Evolutionary conservation across 2,888 invertebrate genomes (phyloP).

Genomic region (Thumatha senex): DNA sequence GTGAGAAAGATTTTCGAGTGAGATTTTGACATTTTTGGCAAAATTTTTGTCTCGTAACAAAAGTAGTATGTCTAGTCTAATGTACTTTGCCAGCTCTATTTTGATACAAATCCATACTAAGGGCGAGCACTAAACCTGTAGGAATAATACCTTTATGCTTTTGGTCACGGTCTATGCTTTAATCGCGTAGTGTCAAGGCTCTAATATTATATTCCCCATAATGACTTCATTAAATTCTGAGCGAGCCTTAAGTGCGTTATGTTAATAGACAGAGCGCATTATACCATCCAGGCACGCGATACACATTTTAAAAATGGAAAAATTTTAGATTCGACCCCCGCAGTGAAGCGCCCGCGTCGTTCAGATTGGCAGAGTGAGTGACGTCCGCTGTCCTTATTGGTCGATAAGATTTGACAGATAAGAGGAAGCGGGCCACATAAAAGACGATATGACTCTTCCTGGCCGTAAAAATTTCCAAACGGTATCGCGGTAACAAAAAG

Average conservation of each 20-base stretch:
- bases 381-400: constrained; percentile 81
- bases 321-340: constrained; percentile 75
- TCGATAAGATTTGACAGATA: constrained; percentile 81
- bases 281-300: constrained; percentile 74
- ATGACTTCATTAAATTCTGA: constrained; percentile 64
- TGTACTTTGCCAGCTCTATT: too few relatives aligned
- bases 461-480: constrained; percentile 70
- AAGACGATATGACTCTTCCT: constrained; percentile 72
- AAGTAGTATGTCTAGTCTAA: too few relatives aligned
- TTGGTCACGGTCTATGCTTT: constrained; percentile 21
- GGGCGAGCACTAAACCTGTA: too few relatives aligned
- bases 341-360: constrained; percentile 64
- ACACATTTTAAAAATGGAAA: constrained; percentile 63
- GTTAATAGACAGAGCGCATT: constrained; percentile 59
- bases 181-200: constrained; percentile 30
- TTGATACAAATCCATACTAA: too few relatives aligned
- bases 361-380: constrained; percentile 80
- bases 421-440: constrained; percentile 71
- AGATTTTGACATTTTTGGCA: constrained; percentile 10
- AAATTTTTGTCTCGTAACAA: neutral
- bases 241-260: constrained; percentile 52
- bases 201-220: constrained; percentile 36
- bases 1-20: constrained; percentile 28
- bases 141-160: neutral
- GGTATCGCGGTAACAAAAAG: constrained; percentile 68